A percentile compares a stretch with the other conserved stretches of the same genome.
Conservation (phyloP, 2,797 vertebrate species). For the Toxotes lorentzi region DNA sequence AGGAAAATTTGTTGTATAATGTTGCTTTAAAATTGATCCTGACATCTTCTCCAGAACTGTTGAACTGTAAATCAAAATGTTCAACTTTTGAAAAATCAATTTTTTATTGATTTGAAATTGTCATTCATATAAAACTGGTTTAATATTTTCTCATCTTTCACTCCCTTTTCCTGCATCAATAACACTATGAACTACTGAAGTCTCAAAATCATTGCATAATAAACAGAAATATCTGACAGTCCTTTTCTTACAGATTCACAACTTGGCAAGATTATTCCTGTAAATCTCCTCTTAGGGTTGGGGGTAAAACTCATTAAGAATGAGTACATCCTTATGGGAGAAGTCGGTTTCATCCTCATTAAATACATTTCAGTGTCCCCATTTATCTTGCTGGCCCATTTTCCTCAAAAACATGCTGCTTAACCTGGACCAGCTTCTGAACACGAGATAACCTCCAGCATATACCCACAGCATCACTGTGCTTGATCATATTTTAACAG, state of each 20-base stretch:
- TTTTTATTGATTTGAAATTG: neutral
- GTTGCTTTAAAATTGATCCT: too few relatives aligned
- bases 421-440: constrained; percentile 66
- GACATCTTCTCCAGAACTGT: neutral
- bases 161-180: neutral
- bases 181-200: constrained; percentile 1
- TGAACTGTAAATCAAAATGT: neutral
- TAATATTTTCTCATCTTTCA: neutral
- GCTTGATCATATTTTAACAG: constrained; percentile 74
- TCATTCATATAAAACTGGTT: neutral
- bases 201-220: constrained; percentile 12
- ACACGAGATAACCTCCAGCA: constrained; percentile 64
- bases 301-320: constrained; percentile 68
- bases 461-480: constrained; percentile 58
- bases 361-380: constrained; percentile 75
- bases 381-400: constrained; percentile 73
- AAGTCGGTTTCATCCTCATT: constrained; percentile 76
- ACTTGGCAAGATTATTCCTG: constrained; percentile 51
- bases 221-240: constrained; percentile 36
- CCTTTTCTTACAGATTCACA: constrained; percentile 38
- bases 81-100: too few relatives aligned
- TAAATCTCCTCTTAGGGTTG: constrained; percentile 59
- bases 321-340: constrained; percentile 64
- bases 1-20: too few relatives aligned
- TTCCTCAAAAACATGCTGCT: constrained; percentile 69